These are phyloP conservation scores for Drusus annulatus DNA, from an alignment of 1,140 invertebrate genomes.

Conservation along the genomic window DNA sequence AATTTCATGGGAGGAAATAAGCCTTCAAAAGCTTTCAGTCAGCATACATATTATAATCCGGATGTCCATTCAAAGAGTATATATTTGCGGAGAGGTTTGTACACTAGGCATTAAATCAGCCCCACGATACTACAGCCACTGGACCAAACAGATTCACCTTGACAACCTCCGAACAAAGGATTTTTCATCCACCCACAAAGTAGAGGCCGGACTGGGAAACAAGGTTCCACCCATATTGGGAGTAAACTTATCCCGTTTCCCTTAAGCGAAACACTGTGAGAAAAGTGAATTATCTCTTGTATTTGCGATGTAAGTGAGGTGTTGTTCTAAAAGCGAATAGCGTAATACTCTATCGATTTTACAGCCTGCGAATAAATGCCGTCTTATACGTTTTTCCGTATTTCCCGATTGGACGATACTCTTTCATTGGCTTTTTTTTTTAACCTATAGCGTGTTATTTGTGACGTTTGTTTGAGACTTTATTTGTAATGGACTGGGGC, in stretches of 20 bases:
- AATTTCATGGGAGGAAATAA: neutral
- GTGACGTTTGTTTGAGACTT: too few species aligned
- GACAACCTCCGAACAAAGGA: conserved; percentile 31
- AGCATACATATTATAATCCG: neutral
- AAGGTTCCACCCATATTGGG: conserved; percentile 23
- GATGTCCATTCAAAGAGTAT: conserved; percentile 4
- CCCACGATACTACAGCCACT: neutral
- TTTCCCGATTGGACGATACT: too few species aligned
- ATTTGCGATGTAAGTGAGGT: conserved; percentile 9
- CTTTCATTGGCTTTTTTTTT: too few species aligned
- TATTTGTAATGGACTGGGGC: too few species aligned
- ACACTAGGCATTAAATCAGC: conserved; percentile 17
- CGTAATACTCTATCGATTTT: conserved; percentile 29
- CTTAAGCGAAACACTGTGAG: conserved; percentile 19
- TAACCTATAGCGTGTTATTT: too few species aligned
- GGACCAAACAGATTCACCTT: conserved; percentile 14
- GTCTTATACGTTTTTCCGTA: neutral
- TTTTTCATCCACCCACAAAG: conserved; percentile 23
- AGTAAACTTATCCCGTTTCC: conserved; percentile 14
- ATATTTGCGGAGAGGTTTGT: neutral
- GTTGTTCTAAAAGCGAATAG: neutral
- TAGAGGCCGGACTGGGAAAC: conserved; percentile 14
- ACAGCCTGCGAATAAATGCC: neutral
- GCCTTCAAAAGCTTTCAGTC: conserved; percentile 8
- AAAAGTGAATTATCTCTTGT: conserved; percentile 33